Percentiles rank a stretch among this genome's conserved stretches.
These are phyloP conservation scores for Plemyria rubiginata DNA, from an alignment of 2,888 invertebrate species.

Conservation along the genomic window DNA sequence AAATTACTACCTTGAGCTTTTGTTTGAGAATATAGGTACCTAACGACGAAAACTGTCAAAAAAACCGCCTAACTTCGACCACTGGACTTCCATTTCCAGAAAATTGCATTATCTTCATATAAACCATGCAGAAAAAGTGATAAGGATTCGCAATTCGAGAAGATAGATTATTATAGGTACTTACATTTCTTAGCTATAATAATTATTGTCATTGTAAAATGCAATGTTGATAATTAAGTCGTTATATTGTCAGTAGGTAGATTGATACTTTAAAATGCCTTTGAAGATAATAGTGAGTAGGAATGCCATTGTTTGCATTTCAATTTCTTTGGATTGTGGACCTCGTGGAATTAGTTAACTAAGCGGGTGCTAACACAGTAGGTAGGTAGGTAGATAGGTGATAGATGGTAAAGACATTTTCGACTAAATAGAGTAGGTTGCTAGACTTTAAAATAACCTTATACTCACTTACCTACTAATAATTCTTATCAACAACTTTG, in stretches of 20 bases:
- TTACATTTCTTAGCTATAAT: slow-evolving; percentile 10
- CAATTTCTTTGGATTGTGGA: not conserved
- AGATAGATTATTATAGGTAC: slow-evolving; percentile 4
- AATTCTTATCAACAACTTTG: too few species aligned
- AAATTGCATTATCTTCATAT: not conserved
- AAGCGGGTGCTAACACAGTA: too few species aligned
- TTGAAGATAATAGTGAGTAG: slow-evolving; percentile 10
- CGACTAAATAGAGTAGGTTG: too few species aligned
- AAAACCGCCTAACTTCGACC: too few species aligned
- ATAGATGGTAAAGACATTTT: too few species aligned
- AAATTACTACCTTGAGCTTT: not conserved
- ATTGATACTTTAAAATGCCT: slow-evolving; percentile 8
- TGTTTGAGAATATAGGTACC: not conserved
- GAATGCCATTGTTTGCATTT: slow-evolving; percentile 9
- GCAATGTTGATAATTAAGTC: slow-evolving; percentile 13
- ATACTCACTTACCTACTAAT: too few species aligned
- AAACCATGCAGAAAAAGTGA: not conserved
- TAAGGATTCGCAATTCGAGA: not conserved
- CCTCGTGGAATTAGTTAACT: too few species aligned
- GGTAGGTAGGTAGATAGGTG: too few species aligned
- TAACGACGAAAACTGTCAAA: too few species aligned
- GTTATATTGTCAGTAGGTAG: slow-evolving; percentile 7
- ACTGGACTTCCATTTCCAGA: too few species aligned
- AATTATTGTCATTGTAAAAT: not conserved
- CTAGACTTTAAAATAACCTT: too few species aligned